Base-by-base conservation (phyloP, 37 sponge, comb jelly and placozoan species). In the Halichondria panicea region DNA sequence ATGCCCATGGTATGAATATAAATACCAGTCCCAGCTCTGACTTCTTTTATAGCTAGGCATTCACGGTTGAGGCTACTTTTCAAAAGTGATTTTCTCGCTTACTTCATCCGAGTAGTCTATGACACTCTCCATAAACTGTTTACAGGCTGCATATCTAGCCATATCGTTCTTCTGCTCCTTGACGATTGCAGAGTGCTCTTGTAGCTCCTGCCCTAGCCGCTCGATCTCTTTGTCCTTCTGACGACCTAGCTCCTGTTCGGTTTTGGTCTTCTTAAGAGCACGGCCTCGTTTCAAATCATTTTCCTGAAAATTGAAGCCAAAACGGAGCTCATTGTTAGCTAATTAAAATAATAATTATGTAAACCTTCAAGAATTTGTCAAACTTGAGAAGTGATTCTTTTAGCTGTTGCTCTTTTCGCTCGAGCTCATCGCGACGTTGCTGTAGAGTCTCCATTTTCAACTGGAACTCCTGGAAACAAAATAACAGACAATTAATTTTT, bases 401-500 rank as follows among this genome's bases (percentile, higher is more conserved):
- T 31, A 98, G 80, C 22, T 87, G 72, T 27, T 79, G 87, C 50
- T 98, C 99, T 53, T 95, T 95, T 55, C 87, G 54, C 63, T 98
- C 96, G 48, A 98, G 76, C 44, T 98, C 99, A 48, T 98, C 99
- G 75, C 94, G 84, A 22, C 99, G 73, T 76, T 98, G 99, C 66
- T 95, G 96, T 18, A 98, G 76, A 9, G 83, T 86, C 84, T 98
- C 99, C 94, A 98, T 92, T 63, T 92, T 98, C 94, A 98, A 88
- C 60, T 95, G 94, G 58, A 95, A 98, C 62, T 98, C 99, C 88
- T 94, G 65, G 22, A 48, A 4, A 24, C 34, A 34, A 50, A 60
- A 62, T 15, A 63, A 13, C 41, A 40, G 25, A 30, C 3, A 19
- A 65, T 3, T 5, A 22, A 13, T 22, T 65, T 13, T 39, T 13